Evolutionary conservation across 2,888 invertebrate species (phyloP), one percentile per base, ranked within the genome.

Genomic region (Eupithecia centaureata): DNA sequence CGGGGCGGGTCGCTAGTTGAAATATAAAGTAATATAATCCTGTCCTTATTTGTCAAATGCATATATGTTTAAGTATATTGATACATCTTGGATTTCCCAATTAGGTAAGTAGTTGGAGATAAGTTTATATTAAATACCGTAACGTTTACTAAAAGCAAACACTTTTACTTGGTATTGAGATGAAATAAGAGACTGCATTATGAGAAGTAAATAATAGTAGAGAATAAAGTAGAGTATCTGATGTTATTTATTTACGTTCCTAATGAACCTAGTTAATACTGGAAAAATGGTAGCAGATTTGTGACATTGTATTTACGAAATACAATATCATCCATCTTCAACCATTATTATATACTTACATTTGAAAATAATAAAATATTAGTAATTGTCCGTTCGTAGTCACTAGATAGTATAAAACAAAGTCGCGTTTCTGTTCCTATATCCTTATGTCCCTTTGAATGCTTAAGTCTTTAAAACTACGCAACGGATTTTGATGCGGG

Each of bases 21-120:
- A 47, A 4, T 47, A 47, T 51, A 15, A 42, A 42, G 42, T 52
- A 52, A 2, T 13, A 22, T 25, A 3, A 27, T 15, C 15, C 51
- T 15, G 51, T 15, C 51, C 22, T 52, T 52, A 52, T 52, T 27
- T 18, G 27, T 52, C 51, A 25, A 27, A 52, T 10, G 25, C 12
- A n/a, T 22, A n/a, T 38, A 8, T 42, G 18, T 51, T 47, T 13
- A 58, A 32, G 18, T 33, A 47, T 58, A 62, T 32, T 58, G 61
- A 58, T 61, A 62, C 52, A 38, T 15, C 32, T n/a, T 35, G 63
- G 54, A 59, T 67, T 67, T 67, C 5, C 63, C 63, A 18, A 59
- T 63, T 52, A 63, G 32, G 38, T 32, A 58, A 67, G 56, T 10
- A 42, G 18, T 42, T 18, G 5, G 42, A 42, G 18, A 42, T 42